Percentiles rank a stretch among this genome's conserved stretches.
Conservation (phyloP, 2,113 vertebrate genomes). For the Platysteira castanea region DNA sequence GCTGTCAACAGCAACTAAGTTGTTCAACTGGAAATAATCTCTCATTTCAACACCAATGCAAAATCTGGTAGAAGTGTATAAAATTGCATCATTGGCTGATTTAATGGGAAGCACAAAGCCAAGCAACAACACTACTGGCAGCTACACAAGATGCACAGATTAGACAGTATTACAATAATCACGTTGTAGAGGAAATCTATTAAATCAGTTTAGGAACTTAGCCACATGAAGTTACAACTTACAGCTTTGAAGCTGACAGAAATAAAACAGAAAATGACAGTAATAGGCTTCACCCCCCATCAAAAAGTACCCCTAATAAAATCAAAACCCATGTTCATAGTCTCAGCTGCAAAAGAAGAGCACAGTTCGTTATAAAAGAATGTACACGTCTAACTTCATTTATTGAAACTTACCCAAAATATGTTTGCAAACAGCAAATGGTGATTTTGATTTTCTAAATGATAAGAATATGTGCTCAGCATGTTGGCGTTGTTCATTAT, state of each 20-base stretch:
- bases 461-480: conserved; percentile 98
- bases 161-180: neutral
- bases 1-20: neutral
- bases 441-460: conserved; percentile 98
- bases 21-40: neutral
- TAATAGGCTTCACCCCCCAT: neutral
- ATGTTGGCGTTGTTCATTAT: conserved; percentile 94
- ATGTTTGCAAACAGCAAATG: conserved; percentile 97
- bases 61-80: neutral
- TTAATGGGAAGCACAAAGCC: neutral
- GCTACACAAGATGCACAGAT: neutral
- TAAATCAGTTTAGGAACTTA: neutral
- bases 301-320: neutral
- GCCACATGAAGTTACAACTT: neutral
- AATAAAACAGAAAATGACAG: neutral
- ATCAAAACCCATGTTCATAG: neutral
- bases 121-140: neutral
- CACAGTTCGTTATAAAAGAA: neutral
- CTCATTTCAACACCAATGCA: neutral
- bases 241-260: neutral
- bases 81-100: neutral
- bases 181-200: neutral
- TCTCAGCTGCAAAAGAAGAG: neutral
- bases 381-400: neutral
- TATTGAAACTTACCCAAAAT: conserved; percentile 86